Evolutionary conservation across 2,797 vertebrate species (phyloP), one percentile per base, ranked within the genome.

Genomic region (Argentina silus): DNA sequence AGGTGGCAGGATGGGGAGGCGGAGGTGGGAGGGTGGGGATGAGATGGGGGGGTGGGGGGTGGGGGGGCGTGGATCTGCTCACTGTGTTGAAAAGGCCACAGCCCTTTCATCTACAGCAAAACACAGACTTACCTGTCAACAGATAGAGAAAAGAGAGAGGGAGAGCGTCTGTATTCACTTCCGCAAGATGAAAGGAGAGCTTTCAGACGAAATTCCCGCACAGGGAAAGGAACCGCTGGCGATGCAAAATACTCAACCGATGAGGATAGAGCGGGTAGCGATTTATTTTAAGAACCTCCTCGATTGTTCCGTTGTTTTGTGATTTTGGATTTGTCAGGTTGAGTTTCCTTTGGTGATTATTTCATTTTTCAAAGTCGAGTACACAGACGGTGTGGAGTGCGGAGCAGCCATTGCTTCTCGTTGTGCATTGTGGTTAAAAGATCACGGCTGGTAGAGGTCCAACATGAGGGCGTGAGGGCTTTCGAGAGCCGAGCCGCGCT

Each of bases 91-190:
- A 84, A 86, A 80, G 84, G 79, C 78, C 68, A 76, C 65, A 56
- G 80, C 72, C 72, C 81, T 91, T 90, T 91, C 81, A 91, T 90
- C 85, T 86, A 70, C 50, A 85, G 42, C 66, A 77, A 83, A 73
- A 84, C 61, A 72, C 80, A 83, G 77, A 82, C 81, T 78, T 83
- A 85, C 82, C 85, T 84, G 78, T 86, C 85, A 82, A 81, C 80
- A 82, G 68, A 80, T 61, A 71, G 57, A 68, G 79, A 50, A 61
- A 48, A 70, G 69, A 81, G 69, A 55, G 14, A 69, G 47, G 42
- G 53, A 71, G 56, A 51, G n/a, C 48, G 77, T 71, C 68, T 75
- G 64, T 77, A 82, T 79, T 82, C 63, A 76, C 45, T 77, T 85
- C 62, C 78, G 71, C 23, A 3, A 64, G 76, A 86, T 80, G 70